Base-by-base conservation (phyloP, 2,113 vertebrate species). In the Macquaria ambigua region DNA sequence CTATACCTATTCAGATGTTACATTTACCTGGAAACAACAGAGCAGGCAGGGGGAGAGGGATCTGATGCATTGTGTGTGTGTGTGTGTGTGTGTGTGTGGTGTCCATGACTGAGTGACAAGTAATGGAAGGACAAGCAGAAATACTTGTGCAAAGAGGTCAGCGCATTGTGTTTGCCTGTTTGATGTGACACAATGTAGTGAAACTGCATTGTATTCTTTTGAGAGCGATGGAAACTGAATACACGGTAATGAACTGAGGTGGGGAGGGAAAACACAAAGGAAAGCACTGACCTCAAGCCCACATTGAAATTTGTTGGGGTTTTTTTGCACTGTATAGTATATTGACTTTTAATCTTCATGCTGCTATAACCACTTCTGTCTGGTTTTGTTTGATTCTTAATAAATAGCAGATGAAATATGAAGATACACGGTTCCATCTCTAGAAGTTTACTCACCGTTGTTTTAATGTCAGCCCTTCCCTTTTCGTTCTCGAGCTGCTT, bases 401-500 rank as follows among this genome's bases (percentile, higher is more conserved):
- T 66, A 48, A 85, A 77, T 3, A 58, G 0, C 2, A 69, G 8
- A 39, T 53, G 16, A 71, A 69, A 79, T 34, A 12, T 25, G 6
- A 43, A 37, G 5, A 77, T 41, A 34, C 1, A 23, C 59, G 46
- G 4, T 10, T 59, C 5, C 23, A 48, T 50, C 11, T 28, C 34
- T 43, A 4, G 16, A 74, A 82, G n/a, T 62, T 34, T 50, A 87
- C 96, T 97, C 91, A 98, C 98, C 93, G 97, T 96, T 58, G 96
- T 94, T 87, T 96, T 96, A 28, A 93, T 96, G 92, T 84, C 88
- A 20, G 83, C 8, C 82, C 90, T 96, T 74, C 80, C 94, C 73
- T 96, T 97, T 77, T 97, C 97, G 62, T 89, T 93, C 5, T 97
- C 97, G 0, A 92, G 81, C 64, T 87, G 89, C 89, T 92, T 95